These are phyloP conservation scores for Hartigia nigra DNA, from an alignment of 2,888 invertebrate species.

Conservation along the genomic window DNA sequence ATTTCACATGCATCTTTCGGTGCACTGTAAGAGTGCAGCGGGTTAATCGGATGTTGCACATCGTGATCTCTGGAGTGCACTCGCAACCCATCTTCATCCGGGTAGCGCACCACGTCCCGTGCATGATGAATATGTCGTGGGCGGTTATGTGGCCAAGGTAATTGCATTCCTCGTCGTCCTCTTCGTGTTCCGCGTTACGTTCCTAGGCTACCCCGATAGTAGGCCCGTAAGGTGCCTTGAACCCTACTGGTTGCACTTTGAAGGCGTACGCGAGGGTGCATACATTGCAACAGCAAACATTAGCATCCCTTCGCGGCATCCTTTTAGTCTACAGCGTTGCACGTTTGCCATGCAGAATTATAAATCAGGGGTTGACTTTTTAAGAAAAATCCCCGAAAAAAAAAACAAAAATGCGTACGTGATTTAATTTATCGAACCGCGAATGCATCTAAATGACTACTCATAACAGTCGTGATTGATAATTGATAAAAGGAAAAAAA, in stretches of 20 bases:
- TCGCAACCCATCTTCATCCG: constrained; percentile 37
- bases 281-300: constrained; percentile 59
- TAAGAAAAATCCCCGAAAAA: no score
- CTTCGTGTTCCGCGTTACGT: constrained; percentile 17
- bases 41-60: constrained; percentile 5
- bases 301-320: neutral
- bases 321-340: neutral
- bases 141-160: constrained; percentile 49
- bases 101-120: constrained; percentile 35
- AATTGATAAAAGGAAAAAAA: neutral
- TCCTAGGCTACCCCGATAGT: neutral
- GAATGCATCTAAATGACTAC: neutral
- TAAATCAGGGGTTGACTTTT: neutral
- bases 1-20: neutral
- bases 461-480: neutral
- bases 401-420: no score
- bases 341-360: neutral
- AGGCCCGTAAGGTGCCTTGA: neutral
- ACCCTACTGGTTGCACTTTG: constrained; percentile 34
- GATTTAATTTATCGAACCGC: neutral
- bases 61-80: constrained; percentile 37
- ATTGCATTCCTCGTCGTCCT: constrained; percentile 42
- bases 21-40: neutral
- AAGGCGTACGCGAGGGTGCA: constrained; percentile 51
- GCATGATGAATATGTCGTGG: constrained; percentile 49